These are phyloP conservation scores for Oreortyx pictus DNA, from an alignment of 2,797 vertebrate genomes.

Conservation along the genomic window DNA sequence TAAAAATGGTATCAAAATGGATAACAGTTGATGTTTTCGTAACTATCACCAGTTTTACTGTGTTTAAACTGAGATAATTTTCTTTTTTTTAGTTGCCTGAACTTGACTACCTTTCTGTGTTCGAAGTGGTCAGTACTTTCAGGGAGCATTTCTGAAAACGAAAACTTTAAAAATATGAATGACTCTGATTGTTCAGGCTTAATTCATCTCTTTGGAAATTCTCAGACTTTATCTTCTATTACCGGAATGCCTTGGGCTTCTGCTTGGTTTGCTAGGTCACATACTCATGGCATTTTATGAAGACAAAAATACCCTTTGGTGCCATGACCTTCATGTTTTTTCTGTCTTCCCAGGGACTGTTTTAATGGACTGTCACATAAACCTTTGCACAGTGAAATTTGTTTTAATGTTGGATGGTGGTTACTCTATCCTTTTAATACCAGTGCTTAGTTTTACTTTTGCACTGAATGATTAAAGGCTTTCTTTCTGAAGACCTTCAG, in stretches of 20 bases:
- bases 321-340: slow-evolving; percentile 25
- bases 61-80: not conserved
- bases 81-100: not conserved
- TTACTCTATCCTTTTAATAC: not conserved
- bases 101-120: not conserved
- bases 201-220: not conserved
- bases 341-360: not conserved
- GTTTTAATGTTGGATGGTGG: not conserved
- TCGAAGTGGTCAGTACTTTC: not conserved
- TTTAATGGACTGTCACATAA: slow-evolving; percentile 40
- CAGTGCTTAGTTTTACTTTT: not conserved
- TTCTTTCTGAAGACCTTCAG: not conserved
- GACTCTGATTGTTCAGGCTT: not conserved
- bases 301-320: slow-evolving; percentile 51
- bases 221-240: not conserved
- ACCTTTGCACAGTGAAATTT: slow-evolving; percentile 15
- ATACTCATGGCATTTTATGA: slow-evolving; percentile 28
- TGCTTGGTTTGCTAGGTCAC: slow-evolving; percentile 34
- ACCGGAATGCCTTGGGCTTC: not conserved
- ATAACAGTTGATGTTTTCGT: not conserved
- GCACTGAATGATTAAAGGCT: not conserved
- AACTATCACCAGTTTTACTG: not conserved
- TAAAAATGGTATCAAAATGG: not conserved
- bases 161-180: slow-evolving; percentile 6
- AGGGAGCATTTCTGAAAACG: not conserved